phyloP scores from a whole-genome alignment of 2,888 invertebrate genomes.

The Sesia apiformis region DNA sequence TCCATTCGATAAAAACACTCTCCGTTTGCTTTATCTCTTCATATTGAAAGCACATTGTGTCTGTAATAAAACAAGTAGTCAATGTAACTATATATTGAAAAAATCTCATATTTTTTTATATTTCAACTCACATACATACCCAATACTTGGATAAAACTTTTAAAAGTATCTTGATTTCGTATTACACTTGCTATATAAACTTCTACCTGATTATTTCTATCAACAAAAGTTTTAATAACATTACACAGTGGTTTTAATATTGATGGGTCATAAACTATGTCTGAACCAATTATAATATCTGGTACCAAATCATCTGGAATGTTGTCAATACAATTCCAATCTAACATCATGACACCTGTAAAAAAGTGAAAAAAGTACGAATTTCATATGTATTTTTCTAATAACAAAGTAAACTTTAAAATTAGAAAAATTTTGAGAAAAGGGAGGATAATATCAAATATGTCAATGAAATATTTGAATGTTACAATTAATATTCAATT shows the following conservation, averaged over 20 bases:
- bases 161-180: slow-evolving; percentile 78
- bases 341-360: slow-evolving; percentile 41
- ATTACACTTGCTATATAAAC: slow-evolving; percentile 58
- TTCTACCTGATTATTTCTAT: slow-evolving; percentile 34
- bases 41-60: slow-evolving; percentile 18
- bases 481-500: background rate
- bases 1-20: slow-evolving; percentile 37
- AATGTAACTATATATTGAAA: background rate
- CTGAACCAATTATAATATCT: slow-evolving; percentile 57
- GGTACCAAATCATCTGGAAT: slow-evolving; percentile 27
- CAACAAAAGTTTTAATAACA: slow-evolving; percentile 32
- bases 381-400: background rate
- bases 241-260: slow-evolving; percentile 44
- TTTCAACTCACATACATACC: slow-evolving; percentile 44
- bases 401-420: too few relatives aligned
- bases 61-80: slow-evolving; percentile 28
- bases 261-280: slow-evolving; percentile 60
- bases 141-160: slow-evolving; percentile 69
- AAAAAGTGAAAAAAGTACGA: slow-evolving; percentile 7
- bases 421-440: too few relatives aligned
- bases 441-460: background rate
- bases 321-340: slow-evolving; percentile 43
- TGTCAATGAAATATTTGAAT: background rate
- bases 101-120: background rate
- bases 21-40: slow-evolving; percentile 19